These are phyloP conservation scores for Aulostomus chinensis DNA, from an alignment of 2,797 vertebrate genomes.

Conservation along the genomic window DNA sequence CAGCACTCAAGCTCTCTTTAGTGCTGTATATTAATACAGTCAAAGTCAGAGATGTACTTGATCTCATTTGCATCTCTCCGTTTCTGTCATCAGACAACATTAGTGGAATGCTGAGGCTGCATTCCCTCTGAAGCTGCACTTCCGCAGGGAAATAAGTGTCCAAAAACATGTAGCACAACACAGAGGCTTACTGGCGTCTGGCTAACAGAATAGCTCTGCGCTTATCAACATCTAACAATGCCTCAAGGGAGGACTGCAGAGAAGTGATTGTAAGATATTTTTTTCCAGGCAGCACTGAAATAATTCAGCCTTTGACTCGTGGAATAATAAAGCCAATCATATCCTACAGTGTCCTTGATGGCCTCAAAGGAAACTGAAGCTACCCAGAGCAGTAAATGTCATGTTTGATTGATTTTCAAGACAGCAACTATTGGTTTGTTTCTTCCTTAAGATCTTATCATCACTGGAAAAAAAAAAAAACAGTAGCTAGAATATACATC, in stretches of 20 bases:
- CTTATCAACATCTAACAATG: conserved; percentile 14
- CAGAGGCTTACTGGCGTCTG: conserved; percentile 13
- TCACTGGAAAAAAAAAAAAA: too few species aligned
- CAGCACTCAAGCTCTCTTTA: too few species aligned
- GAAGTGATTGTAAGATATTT: conserved; percentile 10
- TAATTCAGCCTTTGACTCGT: conserved; percentile 17
- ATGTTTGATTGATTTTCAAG: conserved; percentile 16
- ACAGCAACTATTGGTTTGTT: background rate
- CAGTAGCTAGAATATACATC: too few species aligned
- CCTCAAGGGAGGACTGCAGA: conserved; percentile 5
- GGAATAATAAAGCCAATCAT: conserved; percentile 24
- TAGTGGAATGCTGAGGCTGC: too few species aligned
- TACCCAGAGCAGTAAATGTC: background rate
- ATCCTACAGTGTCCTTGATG: conserved; percentile 4
- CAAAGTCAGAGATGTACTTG: too few species aligned
- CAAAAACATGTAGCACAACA: conserved; percentile 50
- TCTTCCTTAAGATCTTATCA: too few species aligned
- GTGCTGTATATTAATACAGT: too few species aligned
- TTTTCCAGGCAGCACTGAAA: background rate
- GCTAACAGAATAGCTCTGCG: background rate
- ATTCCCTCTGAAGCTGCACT: too few species aligned
- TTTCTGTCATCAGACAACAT: too few species aligned
- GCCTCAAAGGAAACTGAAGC: background rate
- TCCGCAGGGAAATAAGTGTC: conserved; percentile 20
- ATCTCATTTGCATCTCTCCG: too few species aligned